Evolutionary conservation across 2,113 vertebrate species (phyloP).

Genomic region (Seriola aureovittata): DNA sequence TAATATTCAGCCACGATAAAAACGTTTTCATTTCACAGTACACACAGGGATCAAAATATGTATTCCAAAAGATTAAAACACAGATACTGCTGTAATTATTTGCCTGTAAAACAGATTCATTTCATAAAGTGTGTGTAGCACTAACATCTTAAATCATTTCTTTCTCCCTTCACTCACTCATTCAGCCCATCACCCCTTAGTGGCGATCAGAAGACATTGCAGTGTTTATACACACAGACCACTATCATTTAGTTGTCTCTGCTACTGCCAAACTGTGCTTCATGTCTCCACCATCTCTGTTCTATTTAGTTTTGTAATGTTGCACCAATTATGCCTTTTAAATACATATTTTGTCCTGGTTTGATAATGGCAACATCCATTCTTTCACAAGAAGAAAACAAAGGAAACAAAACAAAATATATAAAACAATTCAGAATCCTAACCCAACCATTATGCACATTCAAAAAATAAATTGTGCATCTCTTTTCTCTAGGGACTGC

Average conservation of each 20-base stretch:
- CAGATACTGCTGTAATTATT: not conserved
- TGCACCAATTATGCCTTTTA: not conserved
- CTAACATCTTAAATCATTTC: not conserved
- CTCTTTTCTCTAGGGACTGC: not conserved
- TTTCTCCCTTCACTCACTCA: not conserved
- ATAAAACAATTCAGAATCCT: constrained; percentile 28
- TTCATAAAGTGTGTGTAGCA: not conserved
- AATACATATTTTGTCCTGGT: constrained; percentile 48
- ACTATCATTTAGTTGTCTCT: not conserved
- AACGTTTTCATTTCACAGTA: constrained; percentile 12
- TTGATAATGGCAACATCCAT: not conserved
- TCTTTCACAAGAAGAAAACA: constrained; percentile 18
- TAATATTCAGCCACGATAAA: constrained; percentile 15
- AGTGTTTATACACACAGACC: not conserved
- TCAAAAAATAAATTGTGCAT: not conserved
- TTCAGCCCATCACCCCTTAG: not conserved
- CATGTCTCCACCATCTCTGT: not conserved
- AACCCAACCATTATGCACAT: constrained; percentile 18
- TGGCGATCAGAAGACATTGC: not conserved
- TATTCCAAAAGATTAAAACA: constrained; percentile 22
- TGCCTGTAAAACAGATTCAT: not conserved
- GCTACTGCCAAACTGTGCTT: not conserved
- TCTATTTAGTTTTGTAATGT: not conserved
- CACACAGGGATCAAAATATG: constrained; percentile 27
- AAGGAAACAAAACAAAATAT: constrained; percentile 6